These are phyloP conservation scores for Anastrepha ludens DNA, from an alignment of 1,140 invertebrate species.

Conservation along the genomic window DNA sequence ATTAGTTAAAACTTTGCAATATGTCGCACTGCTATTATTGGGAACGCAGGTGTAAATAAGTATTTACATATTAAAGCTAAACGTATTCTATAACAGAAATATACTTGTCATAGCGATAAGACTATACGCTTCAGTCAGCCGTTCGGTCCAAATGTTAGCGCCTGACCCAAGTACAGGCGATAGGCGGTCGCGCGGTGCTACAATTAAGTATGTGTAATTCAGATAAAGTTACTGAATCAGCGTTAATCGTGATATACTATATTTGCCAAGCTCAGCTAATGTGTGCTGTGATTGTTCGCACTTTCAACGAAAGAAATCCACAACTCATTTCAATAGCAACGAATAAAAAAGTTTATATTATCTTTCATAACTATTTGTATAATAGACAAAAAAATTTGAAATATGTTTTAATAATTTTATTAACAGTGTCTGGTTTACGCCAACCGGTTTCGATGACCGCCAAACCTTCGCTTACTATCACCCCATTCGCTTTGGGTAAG, in stretches of 20 bases:
- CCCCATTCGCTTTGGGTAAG: constrained; percentile 70
- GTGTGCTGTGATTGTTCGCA: background rate
- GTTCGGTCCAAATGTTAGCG: background rate
- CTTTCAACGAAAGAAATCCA: background rate
- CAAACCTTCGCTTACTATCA: constrained; percentile 72
- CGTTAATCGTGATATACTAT: background rate
- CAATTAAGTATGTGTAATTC: background rate
- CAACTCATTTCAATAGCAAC: background rate
- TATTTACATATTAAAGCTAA: background rate
- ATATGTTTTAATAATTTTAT: background rate
- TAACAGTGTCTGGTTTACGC: constrained; percentile 62
- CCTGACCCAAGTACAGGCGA: background rate
- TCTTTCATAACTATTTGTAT: background rate
- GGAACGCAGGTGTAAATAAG: too few relatives aligned
- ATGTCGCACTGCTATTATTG: too few relatives aligned
- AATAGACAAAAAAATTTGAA: background rate
- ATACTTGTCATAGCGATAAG: background rate
- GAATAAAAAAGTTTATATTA: background rate
- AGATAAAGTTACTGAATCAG: constrained; percentile 5
- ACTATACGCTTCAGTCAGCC: background rate
- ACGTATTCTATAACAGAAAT: background rate
- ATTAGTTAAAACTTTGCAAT: too few relatives aligned
- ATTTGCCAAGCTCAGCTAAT: background rate
- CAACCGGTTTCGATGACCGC: constrained; percentile 70
- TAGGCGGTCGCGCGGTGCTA: background rate